Percentiles rank a stretch among this genome's conserved stretches.
These are phyloP conservation scores for Acanthaster planci DNA, from an alignment of 35 echinoderm and acorn worm genomes.

Conservation along the genomic window DNA sequence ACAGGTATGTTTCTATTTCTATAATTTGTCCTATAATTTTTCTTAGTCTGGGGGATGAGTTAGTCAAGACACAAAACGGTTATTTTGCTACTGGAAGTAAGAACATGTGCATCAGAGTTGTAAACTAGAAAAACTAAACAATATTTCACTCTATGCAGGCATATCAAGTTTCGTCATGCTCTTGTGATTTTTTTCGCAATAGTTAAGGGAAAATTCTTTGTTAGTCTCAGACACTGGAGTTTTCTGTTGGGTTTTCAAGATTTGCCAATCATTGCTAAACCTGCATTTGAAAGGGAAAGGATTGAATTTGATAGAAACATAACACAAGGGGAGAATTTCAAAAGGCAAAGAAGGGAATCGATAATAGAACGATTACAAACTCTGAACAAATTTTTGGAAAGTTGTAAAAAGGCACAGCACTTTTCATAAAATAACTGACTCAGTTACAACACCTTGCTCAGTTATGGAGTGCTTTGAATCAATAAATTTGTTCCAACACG, in stretches of 20 bases:
- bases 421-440: not conserved
- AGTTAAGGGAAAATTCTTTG: not conserved
- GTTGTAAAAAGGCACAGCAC: slow-evolving; percentile 27
- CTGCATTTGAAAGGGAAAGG: not conserved
- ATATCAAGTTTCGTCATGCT: not conserved
- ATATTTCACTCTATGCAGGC: not conserved
- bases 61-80: too few relatives aligned
- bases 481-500: not conserved
- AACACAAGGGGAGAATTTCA: not conserved
- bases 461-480: not conserved
- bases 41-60: too few relatives aligned
- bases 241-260: not conserved
- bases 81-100: too few relatives aligned
- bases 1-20: too few relatives aligned
- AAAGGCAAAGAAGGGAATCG: slow-evolving; percentile 24
- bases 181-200: too few relatives aligned
- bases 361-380: slow-evolving; percentile 29
- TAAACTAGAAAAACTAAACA: not conserved
- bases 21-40: too few relatives aligned
- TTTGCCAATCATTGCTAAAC: not conserved
- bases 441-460: not conserved
- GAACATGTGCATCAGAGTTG: too few relatives aligned
- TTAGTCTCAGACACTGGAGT: not conserved
- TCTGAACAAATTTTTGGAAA: slow-evolving; percentile 12
- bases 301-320: not conserved